A percentile compares a stretch with the other conserved stretches of the same genome.
Evolutionary conservation across 2,888 invertebrate species (phyloP).

Genomic region (Phortica okadai): DNA sequence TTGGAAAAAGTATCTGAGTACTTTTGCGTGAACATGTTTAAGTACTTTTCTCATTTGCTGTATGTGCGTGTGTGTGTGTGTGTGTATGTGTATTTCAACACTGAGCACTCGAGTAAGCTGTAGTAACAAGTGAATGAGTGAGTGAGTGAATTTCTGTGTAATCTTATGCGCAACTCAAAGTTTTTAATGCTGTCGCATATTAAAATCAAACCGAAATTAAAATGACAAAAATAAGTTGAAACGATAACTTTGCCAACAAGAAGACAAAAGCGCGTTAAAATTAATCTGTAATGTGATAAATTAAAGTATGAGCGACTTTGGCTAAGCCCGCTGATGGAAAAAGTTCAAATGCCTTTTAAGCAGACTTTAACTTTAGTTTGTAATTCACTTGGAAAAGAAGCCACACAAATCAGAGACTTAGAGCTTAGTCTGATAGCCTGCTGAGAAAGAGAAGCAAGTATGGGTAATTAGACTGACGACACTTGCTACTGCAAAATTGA

Average conservation of each 20-base stretch:
- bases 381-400: background rate
- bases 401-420: background rate
- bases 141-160: background rate
- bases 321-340: background rate
- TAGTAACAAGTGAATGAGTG: background rate
- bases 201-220: background rate
- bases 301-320: background rate
- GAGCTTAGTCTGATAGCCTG: background rate
- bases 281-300: conserved; percentile 1
- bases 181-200: background rate
- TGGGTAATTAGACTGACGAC: too few species aligned
- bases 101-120: background rate
- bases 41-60: background rate
- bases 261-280: background rate
- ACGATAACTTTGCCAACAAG: background rate
- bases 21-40: conserved; percentile 5
- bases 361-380: background rate
- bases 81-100: background rate
- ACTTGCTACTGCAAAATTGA: too few species aligned
- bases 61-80: background rate
- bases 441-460: too few species aligned
- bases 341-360: background rate
- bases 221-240: background rate
- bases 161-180: background rate
- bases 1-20: conserved; percentile 6